Percentiles rank a stretch among this genome's conserved stretches.
phyloP scores from a whole-genome alignment of 2,113 vertebrate species.

The Bucco capensis region DNA sequence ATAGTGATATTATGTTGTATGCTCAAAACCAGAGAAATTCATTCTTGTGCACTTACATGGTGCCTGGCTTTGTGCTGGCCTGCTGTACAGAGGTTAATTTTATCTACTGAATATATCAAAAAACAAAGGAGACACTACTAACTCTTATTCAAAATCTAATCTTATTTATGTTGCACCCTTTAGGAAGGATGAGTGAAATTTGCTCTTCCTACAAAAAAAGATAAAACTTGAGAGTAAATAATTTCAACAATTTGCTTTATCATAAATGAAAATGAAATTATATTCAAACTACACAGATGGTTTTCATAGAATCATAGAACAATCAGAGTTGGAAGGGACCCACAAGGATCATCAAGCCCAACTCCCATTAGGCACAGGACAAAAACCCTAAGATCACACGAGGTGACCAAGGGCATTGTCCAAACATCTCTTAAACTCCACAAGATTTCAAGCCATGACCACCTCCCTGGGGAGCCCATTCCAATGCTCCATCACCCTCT shows the following conservation, averaged over 20 bases:
- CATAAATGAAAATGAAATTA: conserved; percentile 11
- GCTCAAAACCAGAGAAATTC: neutral
- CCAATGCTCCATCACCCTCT: too few relatives aligned
- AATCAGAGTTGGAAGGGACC: too few relatives aligned
- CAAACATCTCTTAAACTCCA: too few relatives aligned
- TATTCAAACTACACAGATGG: neutral
- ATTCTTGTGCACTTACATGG: neutral
- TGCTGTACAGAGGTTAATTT: neutral
- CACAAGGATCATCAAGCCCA: too few relatives aligned
- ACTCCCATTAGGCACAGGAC: too few relatives aligned
- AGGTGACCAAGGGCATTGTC: too few relatives aligned
- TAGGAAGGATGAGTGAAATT: neutral
- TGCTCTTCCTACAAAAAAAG: neutral
- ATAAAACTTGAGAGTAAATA: neutral
- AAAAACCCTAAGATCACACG: too few relatives aligned
- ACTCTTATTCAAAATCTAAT: neutral
- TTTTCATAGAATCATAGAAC: too few relatives aligned
- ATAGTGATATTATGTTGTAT: neutral
- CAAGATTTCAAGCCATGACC: too few relatives aligned
- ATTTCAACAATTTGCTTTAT: neutral
- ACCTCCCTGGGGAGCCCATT: too few relatives aligned
- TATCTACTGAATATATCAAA: neutral
- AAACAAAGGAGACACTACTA: neutral
- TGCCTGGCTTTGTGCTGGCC: neutral
- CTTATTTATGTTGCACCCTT: neutral